These are phyloP conservation scores for Solenodon paradoxus DNA, from an alignment of 2,113 vertebrate species.

Conservation along the genomic window DNA sequence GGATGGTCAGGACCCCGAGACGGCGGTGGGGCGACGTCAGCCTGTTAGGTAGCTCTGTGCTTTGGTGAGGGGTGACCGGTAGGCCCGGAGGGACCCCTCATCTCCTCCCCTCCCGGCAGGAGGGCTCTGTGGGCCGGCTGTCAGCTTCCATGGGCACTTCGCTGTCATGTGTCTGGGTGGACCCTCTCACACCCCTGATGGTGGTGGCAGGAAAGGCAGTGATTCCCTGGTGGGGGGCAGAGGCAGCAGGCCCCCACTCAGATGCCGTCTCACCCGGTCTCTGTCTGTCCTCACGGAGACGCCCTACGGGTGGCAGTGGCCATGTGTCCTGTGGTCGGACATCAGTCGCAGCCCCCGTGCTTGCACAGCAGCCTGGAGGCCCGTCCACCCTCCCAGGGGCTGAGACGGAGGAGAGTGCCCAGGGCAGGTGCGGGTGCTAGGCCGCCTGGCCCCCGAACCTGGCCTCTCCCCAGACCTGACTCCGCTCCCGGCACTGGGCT, in stretches of 20 bases:
- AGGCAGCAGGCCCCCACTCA: conserved; percentile 30
- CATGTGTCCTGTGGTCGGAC: conserved; percentile 55
- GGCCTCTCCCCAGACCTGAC: not conserved
- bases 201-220: no score
- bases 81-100: not conserved
- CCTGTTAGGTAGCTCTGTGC: conserved; percentile 40
- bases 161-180: not conserved
- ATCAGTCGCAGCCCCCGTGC: conserved; percentile 78
- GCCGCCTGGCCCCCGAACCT: not conserved
- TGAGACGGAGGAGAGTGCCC: conserved; percentile 78
- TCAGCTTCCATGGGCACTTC: not conserved
- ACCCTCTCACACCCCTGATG: no score
- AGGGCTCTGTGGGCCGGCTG: not conserved
- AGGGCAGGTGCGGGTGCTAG: conserved; percentile 71
- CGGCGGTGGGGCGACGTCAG: no score
- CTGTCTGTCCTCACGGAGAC: conserved; percentile 76
- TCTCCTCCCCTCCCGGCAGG: not conserved
- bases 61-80: not conserved
- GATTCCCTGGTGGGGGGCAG: not conserved
- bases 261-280: conserved; percentile 27
- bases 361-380: conserved; percentile 80
- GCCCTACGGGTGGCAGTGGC: conserved; percentile 59
- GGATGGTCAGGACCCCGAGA: no score
- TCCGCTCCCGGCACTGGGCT: conserved; percentile 10
- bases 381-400: conserved; percentile 81